Base-by-base conservation (phyloP, 1,140 invertebrate genomes). In the Battus philenor region DNA sequence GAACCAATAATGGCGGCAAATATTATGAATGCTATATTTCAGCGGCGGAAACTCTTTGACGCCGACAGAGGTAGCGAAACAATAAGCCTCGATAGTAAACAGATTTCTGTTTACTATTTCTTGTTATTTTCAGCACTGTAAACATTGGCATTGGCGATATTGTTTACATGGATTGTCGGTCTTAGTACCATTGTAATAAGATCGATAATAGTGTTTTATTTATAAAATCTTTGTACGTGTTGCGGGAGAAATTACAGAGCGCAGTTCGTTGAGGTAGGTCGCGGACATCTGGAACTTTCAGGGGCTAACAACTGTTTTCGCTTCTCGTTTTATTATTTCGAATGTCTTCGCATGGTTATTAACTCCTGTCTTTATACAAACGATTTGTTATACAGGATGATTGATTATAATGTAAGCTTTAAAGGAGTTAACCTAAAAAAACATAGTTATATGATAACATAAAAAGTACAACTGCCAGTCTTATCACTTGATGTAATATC, bases 81-180 rank as follows among this genome's bases (percentile, higher is more conserved):
- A 59, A 59, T 53, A 54, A 55, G 48, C 50, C 44, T 44, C 50
- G 52, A 64, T 57, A 63, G 54, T 65, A 66, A 68, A 66, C 57
- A 60, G 47, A 54, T 54, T 54, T 58, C 50, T 73, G 67, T 70
- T 70, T 70, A 72, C 59, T 58, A 65, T 66, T 61, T 55, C 50
- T 47, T 62, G 63, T 70, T 70, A 70, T 70, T 67, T 70, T 55
- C 58, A 64, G 60, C 58, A 64, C 59, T 48, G 62, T 67, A 64
- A 67, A 70, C 67, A 68, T 27, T 52, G 44, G 9, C 18, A 47
- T 36, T 51, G 54, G 48, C 56, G 53, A 47, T 54, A 44, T 29
- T 59, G 49, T 57, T 57, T 53, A 62, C 41, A 15, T 6, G 16
- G 11, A 16, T 2, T 1, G 15, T 12, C 5, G 7, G 26, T 10